Evolutionary conservation across 2,797 vertebrate species (phyloP), one percentile per base, ranked within the genome.

Genomic region (Hirundo rustica): DNA sequence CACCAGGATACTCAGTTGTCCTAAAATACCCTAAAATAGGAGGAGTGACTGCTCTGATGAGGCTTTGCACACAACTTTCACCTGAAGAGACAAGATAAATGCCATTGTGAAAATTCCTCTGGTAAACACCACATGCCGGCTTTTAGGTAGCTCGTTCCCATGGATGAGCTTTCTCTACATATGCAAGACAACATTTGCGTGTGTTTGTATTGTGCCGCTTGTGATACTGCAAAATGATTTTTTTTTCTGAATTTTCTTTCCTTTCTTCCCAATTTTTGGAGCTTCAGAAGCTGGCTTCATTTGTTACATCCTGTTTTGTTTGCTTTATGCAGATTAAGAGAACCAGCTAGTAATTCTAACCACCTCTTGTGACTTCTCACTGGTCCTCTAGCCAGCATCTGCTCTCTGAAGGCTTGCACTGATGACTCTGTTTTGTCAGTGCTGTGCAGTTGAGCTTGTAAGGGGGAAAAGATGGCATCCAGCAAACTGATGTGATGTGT

Each of bases 41-140:
- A 80, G 13, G 11, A 38, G 8, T 70, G 20, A 70, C 22, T 3
- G 1, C 21, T 61, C 13, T 42, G 26, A 16, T 47, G n/a, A 65
- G 32, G 50, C 5, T 54, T 62, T 32, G 8, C 3, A 4, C 6
- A 0, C 15, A 64, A 25, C 21, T 61, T 84, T 54, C 16, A 71
- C 10, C 8, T 8, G 9, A 83, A 66, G 48, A 51, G 79, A 65
- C 38, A 16, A 47, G 29, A 26, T 34, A 36, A 6, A 40, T 38
- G 19, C 25, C 2, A 2, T 13, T 0, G 1, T 8, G 45, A 30
- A 48, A 58, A 16, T 64, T 81, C 32, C 42, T 67, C 10, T n/a
- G 32, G 10, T 32, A 44, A 57, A 5, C 36, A 30, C 12, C 44
- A 38, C 5, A 2, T 19, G 0, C 11, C 11, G 40, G 19, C 16